A percentile compares a stretch with the other conserved stretches of the same genome.
Conservation (phyloP, 1,140 invertebrate species). For the Babylonia areolata region DNA sequence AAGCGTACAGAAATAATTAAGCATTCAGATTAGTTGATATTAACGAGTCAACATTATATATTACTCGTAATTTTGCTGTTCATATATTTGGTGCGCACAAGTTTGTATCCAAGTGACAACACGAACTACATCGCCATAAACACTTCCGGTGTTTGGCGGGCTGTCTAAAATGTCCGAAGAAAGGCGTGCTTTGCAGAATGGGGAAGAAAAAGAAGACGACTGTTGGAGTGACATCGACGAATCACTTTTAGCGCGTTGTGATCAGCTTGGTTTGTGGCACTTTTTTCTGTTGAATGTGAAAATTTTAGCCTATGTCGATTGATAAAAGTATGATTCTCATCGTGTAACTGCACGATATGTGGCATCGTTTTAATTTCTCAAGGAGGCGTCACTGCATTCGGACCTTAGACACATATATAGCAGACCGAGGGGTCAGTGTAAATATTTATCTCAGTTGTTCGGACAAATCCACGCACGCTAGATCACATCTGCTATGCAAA, state of each 20-base stretch:
- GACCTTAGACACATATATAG: no score
- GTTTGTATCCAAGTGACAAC: constrained; percentile 32
- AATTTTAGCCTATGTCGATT: no score
- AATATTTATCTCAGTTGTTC: no score
- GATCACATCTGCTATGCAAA: no score
- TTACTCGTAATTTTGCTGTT: background rate
- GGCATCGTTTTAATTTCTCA: no score
- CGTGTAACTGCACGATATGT: no score
- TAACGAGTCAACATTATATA: background rate
- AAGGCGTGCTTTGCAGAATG: background rate
- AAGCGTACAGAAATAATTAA: background rate
- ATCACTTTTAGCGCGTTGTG: background rate
- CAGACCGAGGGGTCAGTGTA: no score
- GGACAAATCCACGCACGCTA: no score
- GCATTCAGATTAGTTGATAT: background rate
- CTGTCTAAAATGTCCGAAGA: background rate
- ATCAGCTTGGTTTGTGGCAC: background rate
- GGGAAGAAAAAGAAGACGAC: background rate
- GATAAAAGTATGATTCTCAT: no score
- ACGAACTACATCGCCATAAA: background rate
- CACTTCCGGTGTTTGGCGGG: constrained; percentile 33
- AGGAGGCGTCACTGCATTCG: no score
- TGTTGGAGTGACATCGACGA: constrained; percentile 33
- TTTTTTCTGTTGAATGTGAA: background rate
- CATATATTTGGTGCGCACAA: background rate